phyloP scores from a whole-genome alignment of 2,113 vertebrate species.

The Vidua chalybeata region DNA sequence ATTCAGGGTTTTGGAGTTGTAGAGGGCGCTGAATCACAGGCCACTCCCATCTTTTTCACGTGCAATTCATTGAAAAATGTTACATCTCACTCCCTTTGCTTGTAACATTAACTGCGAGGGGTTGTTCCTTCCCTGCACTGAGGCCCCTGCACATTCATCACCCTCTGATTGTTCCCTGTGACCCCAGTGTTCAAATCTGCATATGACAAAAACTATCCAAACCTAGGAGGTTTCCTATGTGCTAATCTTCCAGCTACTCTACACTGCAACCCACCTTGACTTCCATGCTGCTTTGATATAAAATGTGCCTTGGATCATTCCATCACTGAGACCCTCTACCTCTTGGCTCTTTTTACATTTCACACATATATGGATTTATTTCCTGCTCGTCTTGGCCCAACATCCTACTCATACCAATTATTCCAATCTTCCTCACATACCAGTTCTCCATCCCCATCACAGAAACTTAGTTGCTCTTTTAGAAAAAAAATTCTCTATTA shows the following conservation, averaged over 20 bases:
- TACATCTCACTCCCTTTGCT: neutral
- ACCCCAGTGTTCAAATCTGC: neutral
- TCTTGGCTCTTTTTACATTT: neutral
- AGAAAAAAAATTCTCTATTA: neutral
- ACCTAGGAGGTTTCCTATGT: neutral
- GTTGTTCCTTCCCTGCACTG: neutral
- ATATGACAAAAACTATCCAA: neutral
- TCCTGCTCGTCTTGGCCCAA: neutral
- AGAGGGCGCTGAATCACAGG: neutral
- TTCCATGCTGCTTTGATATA: neutral
- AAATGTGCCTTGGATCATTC: neutral
- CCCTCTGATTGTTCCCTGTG: neutral
- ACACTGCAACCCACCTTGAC: neutral
- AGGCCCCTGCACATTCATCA: neutral
- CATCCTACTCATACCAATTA: neutral
- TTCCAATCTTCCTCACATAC: neutral
- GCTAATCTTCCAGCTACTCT: neutral
- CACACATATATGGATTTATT: neutral
- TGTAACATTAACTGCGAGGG: fast-evolving
- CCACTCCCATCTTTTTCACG: fast-evolving
- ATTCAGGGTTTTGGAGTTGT: neutral
- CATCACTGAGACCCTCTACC: neutral
- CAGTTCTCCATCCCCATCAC: neutral
- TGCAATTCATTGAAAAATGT: neutral
- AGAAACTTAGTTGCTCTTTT: neutral